Percentiles rank a stretch among this genome's conserved stretches.
Evolutionary conservation across 2,888 invertebrate genomes (phyloP).

Genomic region (Stegana nigrithorax): DNA sequence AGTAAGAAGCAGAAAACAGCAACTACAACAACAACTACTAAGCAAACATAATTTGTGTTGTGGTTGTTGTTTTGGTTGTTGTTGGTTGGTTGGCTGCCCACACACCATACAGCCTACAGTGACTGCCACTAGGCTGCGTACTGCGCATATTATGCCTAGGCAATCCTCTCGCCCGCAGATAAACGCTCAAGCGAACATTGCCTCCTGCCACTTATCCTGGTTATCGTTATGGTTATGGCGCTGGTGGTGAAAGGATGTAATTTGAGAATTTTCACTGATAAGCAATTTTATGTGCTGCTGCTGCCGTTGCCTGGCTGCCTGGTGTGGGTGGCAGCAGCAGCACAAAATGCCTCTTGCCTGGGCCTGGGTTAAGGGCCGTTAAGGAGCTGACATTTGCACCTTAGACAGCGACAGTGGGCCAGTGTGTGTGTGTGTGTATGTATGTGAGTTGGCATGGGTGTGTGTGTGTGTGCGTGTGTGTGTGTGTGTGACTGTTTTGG

Average conservation of each 20-base stretch:
- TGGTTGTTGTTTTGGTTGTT: slow-evolving; percentile 30
- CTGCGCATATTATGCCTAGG: too few species aligned
- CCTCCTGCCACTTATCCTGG: too few species aligned
- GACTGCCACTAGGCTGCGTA: too few species aligned
- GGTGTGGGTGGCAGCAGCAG: too few species aligned
- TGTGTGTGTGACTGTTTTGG: background rate
- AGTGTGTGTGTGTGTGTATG: slow-evolving; percentile 21
- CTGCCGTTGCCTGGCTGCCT: background rate
- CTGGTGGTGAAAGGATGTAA: slow-evolving; percentile 35
- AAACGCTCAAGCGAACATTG: too few species aligned
- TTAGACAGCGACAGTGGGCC: background rate
- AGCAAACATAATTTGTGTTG: background rate
- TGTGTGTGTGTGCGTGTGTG: too few species aligned
- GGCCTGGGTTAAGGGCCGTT: background rate
- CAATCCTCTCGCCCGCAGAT: too few species aligned
- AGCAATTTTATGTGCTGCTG: slow-evolving; percentile 45
- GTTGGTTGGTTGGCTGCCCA: slow-evolving; percentile 26
- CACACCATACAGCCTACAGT: too few species aligned
- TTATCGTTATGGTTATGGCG: background rate
- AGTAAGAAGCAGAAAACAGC: background rate
- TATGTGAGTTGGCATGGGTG: too few species aligned
- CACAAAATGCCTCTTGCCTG: background rate
- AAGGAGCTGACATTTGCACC: background rate
- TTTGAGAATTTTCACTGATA: slow-evolving; percentile 50
- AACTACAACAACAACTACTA: background rate